A percentile compares a stretch with the other conserved stretches of the same genome.
Conservation (phyloP, 2,797 vertebrate species). For the Acanthurus lineatus region DNA sequence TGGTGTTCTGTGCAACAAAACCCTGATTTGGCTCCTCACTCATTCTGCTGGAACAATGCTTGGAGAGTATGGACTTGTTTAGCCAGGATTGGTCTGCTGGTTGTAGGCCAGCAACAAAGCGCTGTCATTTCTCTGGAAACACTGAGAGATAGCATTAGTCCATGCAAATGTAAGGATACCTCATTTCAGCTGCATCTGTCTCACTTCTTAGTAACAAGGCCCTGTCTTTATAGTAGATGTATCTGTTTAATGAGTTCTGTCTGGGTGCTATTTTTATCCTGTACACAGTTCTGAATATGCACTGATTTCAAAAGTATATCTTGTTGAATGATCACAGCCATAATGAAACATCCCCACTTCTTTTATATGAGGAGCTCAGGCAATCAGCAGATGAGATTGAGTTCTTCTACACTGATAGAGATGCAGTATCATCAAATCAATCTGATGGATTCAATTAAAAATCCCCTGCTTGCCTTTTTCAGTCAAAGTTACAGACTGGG, state of each 20-base stretch:
- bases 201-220: constrained; percentile 56
- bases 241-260: constrained; percentile 56
- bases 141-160: constrained; percentile 28
- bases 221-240: constrained; percentile 48
- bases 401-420: constrained; percentile 77
- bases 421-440: constrained; percentile 78
- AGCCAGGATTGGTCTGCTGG: constrained; percentile 35
- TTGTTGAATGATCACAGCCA: constrained; percentile 78
- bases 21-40: constrained; percentile 44
- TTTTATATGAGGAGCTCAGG: constrained; percentile 81
- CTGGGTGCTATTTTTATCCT: constrained; percentile 69
- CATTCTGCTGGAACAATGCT: constrained; percentile 38
- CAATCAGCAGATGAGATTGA: constrained; percentile 82
- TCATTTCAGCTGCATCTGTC: constrained; percentile 35
- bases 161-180: constrained; percentile 6
- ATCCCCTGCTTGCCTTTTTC: constrained; percentile 66
- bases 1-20: constrained; percentile 38
- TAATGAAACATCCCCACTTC: constrained; percentile 79
- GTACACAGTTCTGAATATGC: constrained; percentile 72
- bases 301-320: constrained; percentile 82
- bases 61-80: constrained; percentile 34
- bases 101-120: constrained; percentile 33
- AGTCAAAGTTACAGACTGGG: constrained; percentile 56
- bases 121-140: constrained; percentile 27
- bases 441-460: constrained; percentile 79